Evolutionary conservation across 2,797 vertebrate species (phyloP), one percentile per base, ranked within the genome.

Genomic region (Varecia variegata): DNA sequence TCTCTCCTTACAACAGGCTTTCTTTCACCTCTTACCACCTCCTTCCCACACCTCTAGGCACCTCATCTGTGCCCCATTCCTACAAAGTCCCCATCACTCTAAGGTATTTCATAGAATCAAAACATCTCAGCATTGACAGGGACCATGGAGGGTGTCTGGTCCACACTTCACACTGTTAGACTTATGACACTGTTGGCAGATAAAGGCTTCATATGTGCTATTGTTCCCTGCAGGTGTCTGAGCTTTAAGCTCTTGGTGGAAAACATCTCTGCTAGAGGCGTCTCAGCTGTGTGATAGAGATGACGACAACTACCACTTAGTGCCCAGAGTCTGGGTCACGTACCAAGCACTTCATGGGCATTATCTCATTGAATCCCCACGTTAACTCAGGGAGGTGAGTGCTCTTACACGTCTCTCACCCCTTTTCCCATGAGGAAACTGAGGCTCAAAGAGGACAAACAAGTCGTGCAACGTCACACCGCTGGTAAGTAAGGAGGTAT

Each of bases 271-370:
- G 21, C 84, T 74, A 3, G 4, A 67, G 45, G 15, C 83, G 65
- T 43, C 32, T 88, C 54, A 74, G 38, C 17, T 14, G 21, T 21
- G 1, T 25, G 12, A 6, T 13, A 15, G 45, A 92, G 56, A 32
- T 0, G 18, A 25, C 23, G 27, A 32, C 35, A 30, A n/a, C 17
- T 23, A 12, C n/a, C 11, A 18, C 14, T 11, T 1, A 17, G 20
- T 25, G 17, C 6, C 2, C 35, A 68, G 65, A 38, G n/a, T 35
- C 65, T 21, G n/a, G 20, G n/a, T 38, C 45, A 38, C 35, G 17
- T 87, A 47, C 47, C 87, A 43, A 0, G 0, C 21, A 74, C 43
- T 12, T 50, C 45, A 18, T 30, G 20, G 4, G 9, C 56, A 38
- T 58, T 81, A 13, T 27, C 67, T 43, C 25, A 11, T 27, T 45